phyloP scores from a whole-genome alignment of 2,888 invertebrate genomes.

The Callinectes sapidus region DNA sequence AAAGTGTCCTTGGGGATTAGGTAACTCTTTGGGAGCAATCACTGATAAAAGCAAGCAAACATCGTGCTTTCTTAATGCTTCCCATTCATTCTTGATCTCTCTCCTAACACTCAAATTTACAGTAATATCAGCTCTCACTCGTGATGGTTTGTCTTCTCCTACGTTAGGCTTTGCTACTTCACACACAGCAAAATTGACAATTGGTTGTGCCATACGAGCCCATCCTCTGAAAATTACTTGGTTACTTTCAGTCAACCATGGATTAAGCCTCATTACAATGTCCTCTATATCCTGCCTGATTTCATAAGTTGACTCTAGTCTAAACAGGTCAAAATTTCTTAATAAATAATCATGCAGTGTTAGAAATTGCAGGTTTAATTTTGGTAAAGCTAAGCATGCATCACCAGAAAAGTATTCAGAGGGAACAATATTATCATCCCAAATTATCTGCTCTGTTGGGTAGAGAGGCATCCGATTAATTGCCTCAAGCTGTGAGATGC shows the following conservation, averaged over 20 bases:
- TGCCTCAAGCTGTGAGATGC: constrained; percentile 93
- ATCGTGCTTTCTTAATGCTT: constrained; percentile 95
- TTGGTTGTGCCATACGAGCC: constrained; percentile 98
- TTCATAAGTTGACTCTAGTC: constrained; percentile 97
- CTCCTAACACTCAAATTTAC: constrained; percentile 92
- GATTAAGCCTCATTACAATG: constrained; percentile 93
- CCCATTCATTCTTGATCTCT: constrained; percentile 98
- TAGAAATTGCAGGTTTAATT: constrained; percentile 97
- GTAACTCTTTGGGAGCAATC: constrained; percentile 60
- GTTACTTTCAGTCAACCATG: constrained; percentile 93
- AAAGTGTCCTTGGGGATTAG: constrained; percentile 69
- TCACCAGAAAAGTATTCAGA: constrained; percentile 98
- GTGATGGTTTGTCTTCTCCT: constrained; percentile 94
- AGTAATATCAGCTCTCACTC: constrained; percentile 95
- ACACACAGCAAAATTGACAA: constrained; percentile 87
- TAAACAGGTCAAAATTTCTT: constrained; percentile 97
- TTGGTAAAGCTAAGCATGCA: constrained; percentile 95
- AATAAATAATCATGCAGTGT: constrained; percentile 98
- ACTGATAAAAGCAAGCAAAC: constrained; percentile 97
- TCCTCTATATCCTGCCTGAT: constrained; percentile 99
- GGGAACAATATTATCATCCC: constrained; percentile 99
- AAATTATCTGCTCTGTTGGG: constrained; percentile 97
- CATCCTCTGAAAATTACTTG: constrained; percentile 95
- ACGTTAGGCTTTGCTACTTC: constrained; percentile 77
- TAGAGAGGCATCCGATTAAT: constrained; percentile 98